Base-by-base conservation (phyloP, 2,888 invertebrate species). In the Norana najaformis region DNA sequence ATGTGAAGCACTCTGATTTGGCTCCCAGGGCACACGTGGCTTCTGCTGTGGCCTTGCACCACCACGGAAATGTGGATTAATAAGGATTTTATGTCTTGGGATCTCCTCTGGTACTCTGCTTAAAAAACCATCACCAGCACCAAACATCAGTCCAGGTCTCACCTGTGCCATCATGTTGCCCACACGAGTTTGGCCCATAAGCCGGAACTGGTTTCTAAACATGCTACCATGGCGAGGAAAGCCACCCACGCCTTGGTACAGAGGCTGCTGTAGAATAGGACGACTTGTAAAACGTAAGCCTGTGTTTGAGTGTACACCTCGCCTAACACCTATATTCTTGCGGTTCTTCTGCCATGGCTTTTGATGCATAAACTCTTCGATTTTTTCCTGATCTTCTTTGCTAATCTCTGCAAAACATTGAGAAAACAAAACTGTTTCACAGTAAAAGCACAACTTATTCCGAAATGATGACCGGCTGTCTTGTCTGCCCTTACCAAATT, bases 101-200 rank as follows among this genome's bases (percentile, higher is more conserved):
- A 8, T 37, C 20, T 85, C 85, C 18, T 36, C 85, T 23, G 35
- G 37, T 35, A 16, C 85, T 35, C 36, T 20, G 18, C 85, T 8
- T 36, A 85, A 37, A 16, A 36, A 85, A 36, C 85, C 85, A 85
- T 85, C 85, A 11, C 85, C 85, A 23, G 85, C 85, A 6, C 85
- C 85, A 85, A 85, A 85, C 85, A 85, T 85, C 85, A 35, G 85
- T 36, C 85, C 85, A 20, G 85, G 85, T 85, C 85, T 85, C 85
- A 85, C 37, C 34, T 85, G 85, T 23, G 34, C 35, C 85, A 37
- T 85, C 85, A 6, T 18, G 37, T 85, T 85, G 36, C 85, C 85
- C 85, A 85, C 35, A n/a, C 20, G 85, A 85, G 37, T 69, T 13
- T 69, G 69, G 8, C 69, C 69, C n/a, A 69, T 69, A 0, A n/a